Evolutionary conservation across 2,888 invertebrate genomes (phyloP), one percentile per base, ranked within the genome.

Genomic region (Coelinius sp.): DNA sequence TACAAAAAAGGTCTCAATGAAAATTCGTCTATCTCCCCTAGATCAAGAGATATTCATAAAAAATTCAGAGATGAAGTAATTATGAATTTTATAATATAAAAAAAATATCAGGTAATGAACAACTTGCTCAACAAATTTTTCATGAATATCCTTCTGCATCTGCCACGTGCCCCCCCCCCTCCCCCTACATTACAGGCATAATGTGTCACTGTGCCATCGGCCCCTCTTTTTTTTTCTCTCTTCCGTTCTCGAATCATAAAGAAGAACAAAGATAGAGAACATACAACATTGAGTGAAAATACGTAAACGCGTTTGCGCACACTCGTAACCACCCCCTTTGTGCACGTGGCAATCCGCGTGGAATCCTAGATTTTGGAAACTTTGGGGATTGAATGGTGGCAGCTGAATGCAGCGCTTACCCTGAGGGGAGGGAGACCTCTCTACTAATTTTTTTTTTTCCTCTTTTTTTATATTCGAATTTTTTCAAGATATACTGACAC

Each of bases 201-300:
- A 86, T 85, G 85, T 86, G 86, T 86, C 86, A 87, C 85, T 85
- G 85, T 86, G 86, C 83, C 86, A 85, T 80, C 80, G 77, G 78
- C 76, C 70, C 74, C 73, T 56, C n/a, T n/a, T n/a, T n/a, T n/a
- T n/a, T n/a, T n/a, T n/a, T 75, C 73, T 73, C 75, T 73, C 75
- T 67, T 38, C 59, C 41, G 71, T 71, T 72, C 74, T 75, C 73
- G 41, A 63, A 63, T 63, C 63, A 63, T 63, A 63, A 63, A 63
- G 62, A 31, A 53, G 25, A 64, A 68, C 31, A 56, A 24, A 68
- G 67, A 73, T 68, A 65, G 59, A 73, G 64, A 65, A 49, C 49
- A 68, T 12, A 66, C 17, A 53, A 63, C 52, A 41, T 49, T 35
- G 52, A 25, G 22, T 27, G 27, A 41, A 52, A 38, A 41, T n/a